Percentiles rank a stretch among this genome's conserved stretches.
phyloP scores from a whole-genome alignment of 2,888 invertebrate species.

The Vesta saturnalis region DNA sequence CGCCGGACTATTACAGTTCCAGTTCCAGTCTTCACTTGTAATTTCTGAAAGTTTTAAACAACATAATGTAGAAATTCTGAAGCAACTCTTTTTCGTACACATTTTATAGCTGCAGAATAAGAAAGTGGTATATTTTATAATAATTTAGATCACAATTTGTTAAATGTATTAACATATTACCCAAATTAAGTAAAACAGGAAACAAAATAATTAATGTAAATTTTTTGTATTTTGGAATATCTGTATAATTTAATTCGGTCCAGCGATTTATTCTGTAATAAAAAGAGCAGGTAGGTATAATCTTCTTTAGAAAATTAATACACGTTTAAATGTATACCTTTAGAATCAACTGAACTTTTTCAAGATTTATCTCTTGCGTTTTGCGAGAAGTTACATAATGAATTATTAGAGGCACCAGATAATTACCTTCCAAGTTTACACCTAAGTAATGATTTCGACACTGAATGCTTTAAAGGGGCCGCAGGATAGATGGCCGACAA shows the following conservation, averaged over 20 bases:
- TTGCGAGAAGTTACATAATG: conserved; percentile 52
- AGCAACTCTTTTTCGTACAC: too few species aligned
- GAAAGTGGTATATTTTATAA: too few species aligned
- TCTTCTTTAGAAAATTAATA: neutral
- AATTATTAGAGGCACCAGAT: conserved; percentile 57
- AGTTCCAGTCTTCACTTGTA: too few species aligned
- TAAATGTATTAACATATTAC: too few species aligned
- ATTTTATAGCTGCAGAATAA: too few species aligned
- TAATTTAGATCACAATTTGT: too few species aligned
- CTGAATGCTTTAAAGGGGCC: conserved; percentile 62
- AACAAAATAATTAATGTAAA: too few species aligned
- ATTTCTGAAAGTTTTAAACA: too few species aligned
- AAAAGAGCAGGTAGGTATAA: conserved; percentile 2
- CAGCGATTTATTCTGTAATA: neutral
- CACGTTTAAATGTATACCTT: conserved; percentile 4
- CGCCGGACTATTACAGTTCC: too few species aligned
- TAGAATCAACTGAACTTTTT: neutral
- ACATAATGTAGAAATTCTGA: too few species aligned
- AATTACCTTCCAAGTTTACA: conserved; percentile 65
- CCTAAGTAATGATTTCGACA: conserved; percentile 66
- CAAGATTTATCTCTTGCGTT: conserved; percentile 14
- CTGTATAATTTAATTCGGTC: neutral
- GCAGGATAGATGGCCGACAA: conserved; percentile 57
- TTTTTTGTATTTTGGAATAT: too few species aligned
- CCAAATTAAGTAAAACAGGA: too few species aligned